Conservation (phyloP, 2,888 invertebrate species). For the Hedychridium roseum region DNA sequence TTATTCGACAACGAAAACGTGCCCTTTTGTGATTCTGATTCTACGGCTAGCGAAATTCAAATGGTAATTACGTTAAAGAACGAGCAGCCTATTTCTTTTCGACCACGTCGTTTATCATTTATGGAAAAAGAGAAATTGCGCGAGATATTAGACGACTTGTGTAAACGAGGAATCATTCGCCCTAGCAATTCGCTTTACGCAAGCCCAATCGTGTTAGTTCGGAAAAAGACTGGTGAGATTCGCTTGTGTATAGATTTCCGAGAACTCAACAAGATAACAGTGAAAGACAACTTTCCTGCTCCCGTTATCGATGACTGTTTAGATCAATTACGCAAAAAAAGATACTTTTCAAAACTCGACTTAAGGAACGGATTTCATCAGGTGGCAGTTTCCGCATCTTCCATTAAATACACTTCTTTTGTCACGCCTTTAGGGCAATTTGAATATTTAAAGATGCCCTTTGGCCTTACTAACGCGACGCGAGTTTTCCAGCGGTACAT, state of each 20-base stretch:
- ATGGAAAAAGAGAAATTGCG: not conserved
- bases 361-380: not conserved
- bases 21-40: not conserved
- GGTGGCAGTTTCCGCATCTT: not conserved
- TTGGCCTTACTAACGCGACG: not conserved
- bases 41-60: not conserved
- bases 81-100: not conserved
- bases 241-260: not conserved
- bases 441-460: not conserved
- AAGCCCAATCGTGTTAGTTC: not conserved
- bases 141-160: not conserved
- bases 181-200: not conserved
- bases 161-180: not conserved
- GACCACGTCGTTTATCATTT: not conserved
- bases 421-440: not conserved
- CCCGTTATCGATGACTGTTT: not conserved
- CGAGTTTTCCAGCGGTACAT: conserved; percentile 5
- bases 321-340: not conserved
- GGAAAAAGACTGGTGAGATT: not conserved
- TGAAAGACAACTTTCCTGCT: not conserved
- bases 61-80: not conserved
- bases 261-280: not conserved
- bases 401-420: too few relatives aligned
- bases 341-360: not conserved
- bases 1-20: not conserved